phyloP scores from a whole-genome alignment of 2,888 invertebrate genomes.

The Rhamnusium bicolor region DNA sequence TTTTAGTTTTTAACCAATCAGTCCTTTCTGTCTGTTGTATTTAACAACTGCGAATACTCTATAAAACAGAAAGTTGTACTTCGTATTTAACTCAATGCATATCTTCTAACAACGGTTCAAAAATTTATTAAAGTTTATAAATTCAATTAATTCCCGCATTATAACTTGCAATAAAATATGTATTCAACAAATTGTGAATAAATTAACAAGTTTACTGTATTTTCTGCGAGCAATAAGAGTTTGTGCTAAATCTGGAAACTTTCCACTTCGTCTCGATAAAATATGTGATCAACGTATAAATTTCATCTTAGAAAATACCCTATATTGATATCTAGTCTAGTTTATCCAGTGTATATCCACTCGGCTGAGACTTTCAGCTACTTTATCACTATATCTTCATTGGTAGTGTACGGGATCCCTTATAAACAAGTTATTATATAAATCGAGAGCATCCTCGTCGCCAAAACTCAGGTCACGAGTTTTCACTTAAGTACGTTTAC shows the following conservation, averaged over 20 bases:
- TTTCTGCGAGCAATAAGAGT: neutral
- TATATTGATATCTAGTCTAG: conserved; percentile 29
- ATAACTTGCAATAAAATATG: no score
- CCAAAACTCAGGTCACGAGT: conserved; percentile 27
- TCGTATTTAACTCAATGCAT: no score
- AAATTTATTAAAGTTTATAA: no score
- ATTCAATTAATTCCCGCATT: no score
- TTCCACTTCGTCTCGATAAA: neutral
- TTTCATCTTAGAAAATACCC: conserved; percentile 16
- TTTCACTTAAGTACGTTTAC: conserved; percentile 21
- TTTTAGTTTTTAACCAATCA: no score
- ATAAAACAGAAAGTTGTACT: no score
- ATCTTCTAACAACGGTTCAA: no score
- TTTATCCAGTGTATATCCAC: conserved; percentile 23
- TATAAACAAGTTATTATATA: conserved; percentile 33
- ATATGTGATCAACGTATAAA: conserved; percentile 11
- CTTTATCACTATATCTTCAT: conserved; percentile 27
- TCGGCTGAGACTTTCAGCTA: conserved; percentile 18
- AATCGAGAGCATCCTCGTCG: conserved; percentile 12
- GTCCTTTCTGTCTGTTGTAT: no score
- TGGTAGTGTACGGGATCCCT: conserved; percentile 24
- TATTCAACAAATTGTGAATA: neutral
- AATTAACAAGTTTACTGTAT: neutral
- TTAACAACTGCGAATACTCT: no score
- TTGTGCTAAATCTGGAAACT: neutral